A percentile compares a stretch with the other conserved stretches of the same genome.
These are phyloP conservation scores for Carabus problematicus DNA, from an alignment of 2,888 invertebrate genomes.

Conservation along the genomic window DNA sequence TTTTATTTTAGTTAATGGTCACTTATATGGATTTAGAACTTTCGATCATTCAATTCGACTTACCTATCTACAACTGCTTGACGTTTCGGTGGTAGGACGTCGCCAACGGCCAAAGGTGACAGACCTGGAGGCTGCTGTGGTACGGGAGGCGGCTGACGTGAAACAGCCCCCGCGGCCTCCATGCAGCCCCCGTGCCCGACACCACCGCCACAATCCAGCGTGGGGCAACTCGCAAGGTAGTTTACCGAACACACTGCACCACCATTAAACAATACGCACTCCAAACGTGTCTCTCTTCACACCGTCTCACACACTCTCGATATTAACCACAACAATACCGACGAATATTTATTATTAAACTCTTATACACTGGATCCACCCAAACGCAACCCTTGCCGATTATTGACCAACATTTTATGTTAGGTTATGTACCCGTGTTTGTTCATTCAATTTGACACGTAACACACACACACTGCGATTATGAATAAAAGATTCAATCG, in stretches of 20 bases:
- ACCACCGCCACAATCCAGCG: conserved; percentile 59
- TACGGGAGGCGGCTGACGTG: conserved; percentile 70
- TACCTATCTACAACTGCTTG: conserved; percentile 86
- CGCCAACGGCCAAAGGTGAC: conserved; percentile 69
- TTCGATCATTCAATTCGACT: too few relatives aligned
- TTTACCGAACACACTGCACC: conserved; percentile 31
- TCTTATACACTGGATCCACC: too few relatives aligned
- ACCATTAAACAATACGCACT: conserved; percentile 9
- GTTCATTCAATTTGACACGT: too few relatives aligned
- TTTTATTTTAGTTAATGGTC: too few relatives aligned
- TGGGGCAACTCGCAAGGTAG: conserved; percentile 47
- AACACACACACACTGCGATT: too few relatives aligned
- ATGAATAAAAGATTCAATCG: conserved; percentile 44
- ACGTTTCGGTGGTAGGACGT: conserved; percentile 78
- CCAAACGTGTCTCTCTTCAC: too few relatives aligned
- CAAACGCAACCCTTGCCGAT: background rate
- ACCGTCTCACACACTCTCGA: too few relatives aligned
- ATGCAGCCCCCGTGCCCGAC: conserved; percentile 76
- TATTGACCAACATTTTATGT: conserved; percentile 9
- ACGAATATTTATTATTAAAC: too few relatives aligned
- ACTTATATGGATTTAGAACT: too few relatives aligned
- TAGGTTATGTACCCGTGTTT: background rate
- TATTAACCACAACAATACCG: too few relatives aligned
- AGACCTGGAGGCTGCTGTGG: conserved; percentile 69
- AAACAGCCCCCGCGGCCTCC: conserved; percentile 77